Percentiles rank a stretch among this genome's conserved stretches.
These are phyloP conservation scores for Pseudotriccus pelzelni DNA, from an alignment of 2,797 vertebrate species.

Conservation along the genomic window DNA sequence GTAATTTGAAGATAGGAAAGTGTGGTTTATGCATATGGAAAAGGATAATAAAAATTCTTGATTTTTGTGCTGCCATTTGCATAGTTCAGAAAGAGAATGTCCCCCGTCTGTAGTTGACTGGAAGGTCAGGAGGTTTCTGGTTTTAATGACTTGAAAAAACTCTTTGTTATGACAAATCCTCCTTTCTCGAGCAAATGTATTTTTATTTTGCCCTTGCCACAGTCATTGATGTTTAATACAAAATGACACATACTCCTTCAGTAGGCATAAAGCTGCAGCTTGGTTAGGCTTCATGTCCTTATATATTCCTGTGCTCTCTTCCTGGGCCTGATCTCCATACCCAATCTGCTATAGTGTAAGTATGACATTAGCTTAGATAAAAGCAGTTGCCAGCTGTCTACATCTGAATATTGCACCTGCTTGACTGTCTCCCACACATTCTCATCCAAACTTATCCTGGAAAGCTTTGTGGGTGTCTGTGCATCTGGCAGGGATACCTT, in stretches of 20 bases:
- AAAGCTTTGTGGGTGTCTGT: rapidly evolving
- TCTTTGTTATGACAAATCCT: conserved; percentile 36
- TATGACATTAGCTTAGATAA: background rate
- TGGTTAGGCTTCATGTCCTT: background rate
- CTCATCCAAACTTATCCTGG: background rate
- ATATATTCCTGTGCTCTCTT: background rate
- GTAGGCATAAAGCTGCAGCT: background rate
- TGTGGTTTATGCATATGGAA: conserved; percentile 58
- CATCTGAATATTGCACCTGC: background rate
- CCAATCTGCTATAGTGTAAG: rapidly evolving
- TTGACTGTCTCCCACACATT: background rate
- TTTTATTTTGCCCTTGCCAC: conserved; percentile 33
- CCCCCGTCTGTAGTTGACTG: background rate
- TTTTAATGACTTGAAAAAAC: conserved; percentile 42
- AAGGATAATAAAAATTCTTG: conserved; percentile 41
- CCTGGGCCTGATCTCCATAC: rapidly evolving
- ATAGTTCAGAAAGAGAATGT: conserved; percentile 45
- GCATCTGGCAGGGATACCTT: background rate
- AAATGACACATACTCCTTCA: background rate
- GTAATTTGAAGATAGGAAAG: background rate
- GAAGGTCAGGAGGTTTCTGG: conserved; percentile 30
- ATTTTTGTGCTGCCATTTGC: conserved; percentile 35
- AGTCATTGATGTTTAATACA: background rate
- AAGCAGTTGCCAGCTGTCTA: background rate
- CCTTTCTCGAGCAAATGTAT: background rate